Evolutionary conservation across 2,888 invertebrate genomes (phyloP).

Genomic region (Elmis aenea): DNA sequence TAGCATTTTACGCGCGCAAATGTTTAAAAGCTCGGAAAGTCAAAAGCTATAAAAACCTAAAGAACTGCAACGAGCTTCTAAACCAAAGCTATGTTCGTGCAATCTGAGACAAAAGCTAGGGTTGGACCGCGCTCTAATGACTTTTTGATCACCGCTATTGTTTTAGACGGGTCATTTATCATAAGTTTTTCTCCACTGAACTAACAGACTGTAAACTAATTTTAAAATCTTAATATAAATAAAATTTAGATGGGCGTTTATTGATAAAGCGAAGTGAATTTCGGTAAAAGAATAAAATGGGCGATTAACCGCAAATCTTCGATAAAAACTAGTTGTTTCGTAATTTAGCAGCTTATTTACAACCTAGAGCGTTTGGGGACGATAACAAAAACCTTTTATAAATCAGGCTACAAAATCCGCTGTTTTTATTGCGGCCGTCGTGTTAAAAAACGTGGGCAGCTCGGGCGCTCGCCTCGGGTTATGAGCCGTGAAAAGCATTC

Average conservation of each 20-base stretch:
- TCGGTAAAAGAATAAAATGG: slow-evolving; percentile 1
- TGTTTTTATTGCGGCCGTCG: slow-evolving; percentile 21
- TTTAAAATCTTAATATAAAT: slow-evolving; percentile 6
- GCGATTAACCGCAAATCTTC: slow-evolving; percentile 8
- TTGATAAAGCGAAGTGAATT: not conserved
- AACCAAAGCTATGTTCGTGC: too few species aligned
- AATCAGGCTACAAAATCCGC: slow-evolving; percentile 22
- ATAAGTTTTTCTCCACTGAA: slow-evolving; percentile 25
- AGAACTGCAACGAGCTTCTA: too few species aligned
- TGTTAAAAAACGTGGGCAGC: slow-evolving; percentile 17
- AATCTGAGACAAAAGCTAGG: slow-evolving; percentile 30
- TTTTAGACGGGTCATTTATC: slow-evolving; percentile 36
- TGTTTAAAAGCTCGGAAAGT: too few species aligned
- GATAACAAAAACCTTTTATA: slow-evolving; percentile 20
- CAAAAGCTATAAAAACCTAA: too few species aligned
- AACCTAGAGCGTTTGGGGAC: slow-evolving; percentile 13
- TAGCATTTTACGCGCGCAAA: too few species aligned
- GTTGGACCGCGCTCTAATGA: slow-evolving; percentile 33
- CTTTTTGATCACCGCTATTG: slow-evolving; percentile 39
- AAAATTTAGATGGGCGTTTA: too few species aligned
- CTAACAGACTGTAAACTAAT: slow-evolving; percentile 20
- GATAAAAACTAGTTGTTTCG: slow-evolving; percentile 14
- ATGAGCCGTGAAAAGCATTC: slow-evolving; percentile 26
- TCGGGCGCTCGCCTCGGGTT: slow-evolving; percentile 22
- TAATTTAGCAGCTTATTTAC: slow-evolving; percentile 21